Evolutionary conservation across 2,888 invertebrate species (phyloP).

Genomic region (Nymphalis urticae): DNA sequence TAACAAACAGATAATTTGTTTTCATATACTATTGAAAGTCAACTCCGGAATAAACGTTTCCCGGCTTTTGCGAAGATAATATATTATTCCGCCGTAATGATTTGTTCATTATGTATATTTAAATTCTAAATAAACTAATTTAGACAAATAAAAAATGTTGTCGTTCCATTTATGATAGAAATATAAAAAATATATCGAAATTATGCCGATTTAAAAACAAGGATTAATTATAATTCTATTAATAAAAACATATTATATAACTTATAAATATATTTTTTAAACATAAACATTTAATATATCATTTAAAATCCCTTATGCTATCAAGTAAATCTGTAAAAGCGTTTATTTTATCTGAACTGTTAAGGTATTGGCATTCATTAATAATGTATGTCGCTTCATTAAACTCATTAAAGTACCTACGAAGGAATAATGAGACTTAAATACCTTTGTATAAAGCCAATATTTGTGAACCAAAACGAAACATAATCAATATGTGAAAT

Average conservation of each 20-base stretch:
- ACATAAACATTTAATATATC: background rate
- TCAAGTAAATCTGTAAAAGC: background rate
- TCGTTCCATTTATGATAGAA: background rate
- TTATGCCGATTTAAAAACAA: background rate
- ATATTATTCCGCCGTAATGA: too few relatives aligned
- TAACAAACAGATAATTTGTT: background rate
- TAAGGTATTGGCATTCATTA: conserved; percentile 28
- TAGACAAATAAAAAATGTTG: too few relatives aligned
- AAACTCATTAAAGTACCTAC: conserved; percentile 25
- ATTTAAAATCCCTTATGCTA: background rate
- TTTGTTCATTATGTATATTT: background rate
- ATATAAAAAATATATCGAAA: background rate
- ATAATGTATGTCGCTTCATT: conserved; percentile 29
- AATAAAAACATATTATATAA: conserved; percentile 1
- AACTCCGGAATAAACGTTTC: background rate
- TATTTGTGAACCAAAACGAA: conserved; percentile 1
- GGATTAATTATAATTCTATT: background rate
- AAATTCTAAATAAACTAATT: too few relatives aligned
- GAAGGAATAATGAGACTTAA: conserved; percentile 13
- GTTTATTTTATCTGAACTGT: conserved; percentile 15
- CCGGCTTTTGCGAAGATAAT: background rate
- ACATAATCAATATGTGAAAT: background rate
- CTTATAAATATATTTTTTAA: background rate
- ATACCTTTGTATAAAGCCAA: background rate
- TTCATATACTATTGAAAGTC: background rate